These are phyloP conservation scores for Xyliphius kryptos DNA, from an alignment of 2,113 vertebrate species.

Conservation along the genomic window DNA sequence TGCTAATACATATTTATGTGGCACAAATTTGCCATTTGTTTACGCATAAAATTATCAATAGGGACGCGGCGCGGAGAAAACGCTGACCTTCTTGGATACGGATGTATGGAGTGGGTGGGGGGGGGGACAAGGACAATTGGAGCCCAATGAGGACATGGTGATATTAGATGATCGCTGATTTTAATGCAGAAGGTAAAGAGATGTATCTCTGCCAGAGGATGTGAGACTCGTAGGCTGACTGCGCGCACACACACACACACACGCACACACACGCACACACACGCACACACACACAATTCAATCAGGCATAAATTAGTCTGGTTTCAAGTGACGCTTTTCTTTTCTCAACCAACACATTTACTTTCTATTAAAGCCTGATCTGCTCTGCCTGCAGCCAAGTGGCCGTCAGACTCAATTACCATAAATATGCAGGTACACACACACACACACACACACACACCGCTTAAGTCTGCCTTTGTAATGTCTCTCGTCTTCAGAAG, in stretches of 20 bases:
- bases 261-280: conserved; percentile 21
- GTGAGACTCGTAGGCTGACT: conserved; percentile 40
- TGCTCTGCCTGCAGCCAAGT: conserved; percentile 31
- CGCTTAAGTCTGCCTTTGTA: no score
- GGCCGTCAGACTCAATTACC: conserved; percentile 34
- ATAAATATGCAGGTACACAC: conserved; percentile 35
- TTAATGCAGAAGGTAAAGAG: conserved; percentile 7
- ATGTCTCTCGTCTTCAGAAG: no score
- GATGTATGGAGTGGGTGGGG: conserved; percentile 82
- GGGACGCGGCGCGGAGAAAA: conserved; percentile 86
- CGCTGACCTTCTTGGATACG: conserved; percentile 97
- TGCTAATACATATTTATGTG: conserved; percentile 99
- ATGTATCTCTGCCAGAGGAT: conserved; percentile 12
- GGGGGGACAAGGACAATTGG: conserved; percentile 11
- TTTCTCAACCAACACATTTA: conserved; percentile 47
- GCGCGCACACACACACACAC: conserved; percentile 7
- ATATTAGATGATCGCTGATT: conserved; percentile 1
- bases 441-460: conserved; percentile 19
- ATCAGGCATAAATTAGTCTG: conserved; percentile 72
- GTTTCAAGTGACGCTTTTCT: conserved; percentile 46
- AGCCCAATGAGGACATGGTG: neutral
- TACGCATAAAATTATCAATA: conserved; percentile 99
- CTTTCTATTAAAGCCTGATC: conserved; percentile 43
- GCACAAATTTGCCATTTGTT: conserved; percentile 99
- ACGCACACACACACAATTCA: conserved; percentile 70